Percentiles rank a stretch among this genome's conserved stretches.
Conservation (phyloP, 1,140 invertebrate species). For the Dreissena polymorpha region DNA sequence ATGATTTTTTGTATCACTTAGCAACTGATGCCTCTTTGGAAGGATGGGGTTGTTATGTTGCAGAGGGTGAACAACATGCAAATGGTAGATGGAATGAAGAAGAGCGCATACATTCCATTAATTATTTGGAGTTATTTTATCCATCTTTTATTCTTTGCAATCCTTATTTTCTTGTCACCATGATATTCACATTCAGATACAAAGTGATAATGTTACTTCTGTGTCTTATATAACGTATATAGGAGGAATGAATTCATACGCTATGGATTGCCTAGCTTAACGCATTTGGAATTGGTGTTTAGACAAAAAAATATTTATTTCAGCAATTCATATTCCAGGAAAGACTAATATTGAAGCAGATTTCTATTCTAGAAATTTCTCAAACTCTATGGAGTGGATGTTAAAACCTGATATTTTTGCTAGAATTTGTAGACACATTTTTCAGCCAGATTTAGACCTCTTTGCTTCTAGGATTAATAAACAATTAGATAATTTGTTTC, state of each 20-base stretch:
- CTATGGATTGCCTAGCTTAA: slow-evolving; percentile 5
- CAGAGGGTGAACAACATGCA: not conserved
- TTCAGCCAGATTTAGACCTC: slow-evolving; percentile 48
- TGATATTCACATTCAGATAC: slow-evolving; percentile 11
- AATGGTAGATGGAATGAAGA: not conserved
- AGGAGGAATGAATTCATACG: slow-evolving; percentile 15
- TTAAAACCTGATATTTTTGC: too few species aligned
- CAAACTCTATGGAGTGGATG: too few species aligned
- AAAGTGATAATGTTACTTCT: slow-evolving; percentile 39
- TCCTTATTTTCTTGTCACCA: not conserved
- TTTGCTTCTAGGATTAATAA: slow-evolving; percentile 59
- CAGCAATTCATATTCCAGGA: too few species aligned
- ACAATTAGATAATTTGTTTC: slow-evolving; percentile 41
- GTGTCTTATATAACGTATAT: slow-evolving; percentile 49
- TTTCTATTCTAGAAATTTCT: too few species aligned
- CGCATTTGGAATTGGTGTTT: too few species aligned
- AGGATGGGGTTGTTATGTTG: slow-evolving; percentile 14
- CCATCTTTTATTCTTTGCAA: slow-evolving; percentile 12
- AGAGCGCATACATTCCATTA: not conserved
- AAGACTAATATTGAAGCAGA: too few species aligned
- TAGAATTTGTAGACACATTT: not conserved
- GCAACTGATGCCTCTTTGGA: not conserved
- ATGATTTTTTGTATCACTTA: not conserved
- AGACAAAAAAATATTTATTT: too few species aligned
- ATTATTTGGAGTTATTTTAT: slow-evolving; percentile 3